phyloP scores from a whole-genome alignment of 1,140 invertebrate species.

The Druon quercuslanigerum region DNA sequence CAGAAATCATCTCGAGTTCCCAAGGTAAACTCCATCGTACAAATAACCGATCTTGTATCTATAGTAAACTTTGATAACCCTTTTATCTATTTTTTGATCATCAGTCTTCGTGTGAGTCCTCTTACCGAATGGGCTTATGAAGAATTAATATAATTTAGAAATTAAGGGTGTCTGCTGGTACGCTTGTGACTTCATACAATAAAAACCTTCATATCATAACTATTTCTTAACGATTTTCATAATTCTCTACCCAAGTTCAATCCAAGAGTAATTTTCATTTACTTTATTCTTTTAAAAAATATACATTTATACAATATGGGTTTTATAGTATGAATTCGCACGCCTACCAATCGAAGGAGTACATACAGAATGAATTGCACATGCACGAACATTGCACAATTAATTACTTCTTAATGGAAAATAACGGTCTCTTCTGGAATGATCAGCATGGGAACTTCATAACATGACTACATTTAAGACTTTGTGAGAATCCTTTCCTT shows the following conservation, averaged over 20 bases:
- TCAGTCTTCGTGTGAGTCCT: background rate
- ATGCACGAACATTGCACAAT: constrained; percentile 60
- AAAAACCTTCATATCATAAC: background rate
- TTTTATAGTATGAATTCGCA: constrained; percentile 42
- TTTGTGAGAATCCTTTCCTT: constrained; percentile 42
- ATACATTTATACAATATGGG: background rate
- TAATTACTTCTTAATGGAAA: constrained; percentile 58
- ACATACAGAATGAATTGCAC: constrained; percentile 53
- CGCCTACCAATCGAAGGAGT: constrained; percentile 54
- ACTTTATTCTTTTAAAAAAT: too few species aligned
- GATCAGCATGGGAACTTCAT: constrained; percentile 57
- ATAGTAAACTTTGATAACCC: too few species aligned
- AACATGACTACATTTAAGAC: constrained; percentile 49
- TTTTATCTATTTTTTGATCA: background rate
- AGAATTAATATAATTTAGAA: background rate
- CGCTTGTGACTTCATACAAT: background rate
- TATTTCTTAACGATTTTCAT: too few species aligned
- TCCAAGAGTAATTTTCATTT: too few species aligned
- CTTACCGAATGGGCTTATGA: background rate
- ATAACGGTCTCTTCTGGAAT: constrained; percentile 59
- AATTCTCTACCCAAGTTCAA: too few species aligned
- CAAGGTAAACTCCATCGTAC: background rate
- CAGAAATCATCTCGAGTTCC: background rate
- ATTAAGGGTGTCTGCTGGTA: background rate
- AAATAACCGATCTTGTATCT: too few species aligned